These are phyloP conservation scores for Geotrypetes seraphini DNA, from an alignment of 2,797 vertebrate species.

Conservation along the genomic window DNA sequence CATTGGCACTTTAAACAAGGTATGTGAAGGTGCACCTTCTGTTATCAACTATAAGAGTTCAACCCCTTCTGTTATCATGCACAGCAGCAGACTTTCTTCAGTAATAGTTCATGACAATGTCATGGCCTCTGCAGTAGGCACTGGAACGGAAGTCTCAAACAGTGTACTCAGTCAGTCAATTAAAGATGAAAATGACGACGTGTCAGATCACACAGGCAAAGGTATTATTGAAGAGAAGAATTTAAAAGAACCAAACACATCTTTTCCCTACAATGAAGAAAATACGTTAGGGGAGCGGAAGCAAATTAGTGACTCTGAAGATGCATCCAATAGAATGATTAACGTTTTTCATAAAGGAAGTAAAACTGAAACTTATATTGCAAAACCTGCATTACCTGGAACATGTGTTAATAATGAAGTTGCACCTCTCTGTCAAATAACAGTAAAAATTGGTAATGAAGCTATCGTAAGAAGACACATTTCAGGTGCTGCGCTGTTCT, in stretches of 20 bases:
- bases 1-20: constrained; percentile 9
- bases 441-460: constrained; percentile 94
- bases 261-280: constrained; percentile 28
- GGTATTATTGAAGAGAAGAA: constrained; percentile 31
- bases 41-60: constrained; percentile 61
- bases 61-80: constrained; percentile 60
- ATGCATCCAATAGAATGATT: constrained; percentile 41
- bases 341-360: constrained; percentile 32
- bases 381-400: constrained; percentile 89
- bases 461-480: constrained; percentile 89
- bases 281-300: constrained; percentile 63
- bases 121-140: constrained; percentile 37
- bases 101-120: constrained; percentile 58
- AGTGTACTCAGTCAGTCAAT: constrained; percentile 22
- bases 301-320: constrained; percentile 41
- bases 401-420: constrained; percentile 76
- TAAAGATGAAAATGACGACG: constrained; percentile 28
- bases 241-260: constrained; percentile 48
- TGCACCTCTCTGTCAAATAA: constrained; percentile 92
- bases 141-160: constrained; percentile 16
- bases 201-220: constrained; percentile 47
- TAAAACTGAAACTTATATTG: constrained; percentile 92
- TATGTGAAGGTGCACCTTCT: constrained; percentile 43
- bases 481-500: constrained; percentile 86
- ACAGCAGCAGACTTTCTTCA: constrained; percentile 59